Percentiles rank a stretch among this genome's conserved stretches.
Conservation (phyloP, 1,140 invertebrate genomes). For the Euborellia annulipes region DNA sequence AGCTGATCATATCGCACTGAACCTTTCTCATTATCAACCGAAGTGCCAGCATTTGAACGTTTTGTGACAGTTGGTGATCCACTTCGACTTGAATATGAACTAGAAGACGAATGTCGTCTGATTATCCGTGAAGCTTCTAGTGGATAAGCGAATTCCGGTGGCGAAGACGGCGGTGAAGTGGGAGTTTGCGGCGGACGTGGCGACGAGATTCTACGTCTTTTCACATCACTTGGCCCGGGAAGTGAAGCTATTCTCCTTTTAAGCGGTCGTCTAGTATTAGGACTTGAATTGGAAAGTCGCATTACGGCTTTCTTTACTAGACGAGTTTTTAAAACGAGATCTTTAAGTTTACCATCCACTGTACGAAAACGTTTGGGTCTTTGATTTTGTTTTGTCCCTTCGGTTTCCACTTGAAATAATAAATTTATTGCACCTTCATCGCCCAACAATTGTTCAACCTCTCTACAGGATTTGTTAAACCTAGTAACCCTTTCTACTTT, state of each 20-base stretch:
- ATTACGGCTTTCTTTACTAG: constrained; percentile 38
- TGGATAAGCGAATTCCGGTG: constrained; percentile 18
- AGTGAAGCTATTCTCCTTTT: background rate
- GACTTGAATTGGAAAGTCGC: constrained; percentile 24
- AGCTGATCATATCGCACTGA: background rate
- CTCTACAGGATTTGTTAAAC: constrained; percentile 29
- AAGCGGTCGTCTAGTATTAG: background rate
- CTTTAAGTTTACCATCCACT: constrained; percentile 19
- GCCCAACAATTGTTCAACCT: constrained; percentile 59
- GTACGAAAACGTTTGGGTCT: constrained; percentile 20
- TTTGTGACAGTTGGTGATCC: constrained; percentile 26
- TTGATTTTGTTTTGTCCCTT: constrained; percentile 16
- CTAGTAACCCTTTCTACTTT: no score
- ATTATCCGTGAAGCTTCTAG: constrained; percentile 64
- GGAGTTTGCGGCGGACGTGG: background rate
- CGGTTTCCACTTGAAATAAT: constrained; percentile 55
- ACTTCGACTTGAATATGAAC: constrained; percentile 59
- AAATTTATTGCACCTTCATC: constrained; percentile 76
- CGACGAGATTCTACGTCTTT: constrained; percentile 5
- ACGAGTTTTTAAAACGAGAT: constrained; percentile 23
- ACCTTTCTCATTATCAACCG: constrained; percentile 1
- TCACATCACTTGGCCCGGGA: background rate
- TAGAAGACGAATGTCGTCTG: constrained; percentile 55
- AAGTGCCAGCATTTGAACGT: background rate
- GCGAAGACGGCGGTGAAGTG: constrained; percentile 18